These are phyloP conservation scores for Pseudomyrmex gracilis DNA, from an alignment of 1,140 invertebrate genomes.

Conservation along the genomic window DNA sequence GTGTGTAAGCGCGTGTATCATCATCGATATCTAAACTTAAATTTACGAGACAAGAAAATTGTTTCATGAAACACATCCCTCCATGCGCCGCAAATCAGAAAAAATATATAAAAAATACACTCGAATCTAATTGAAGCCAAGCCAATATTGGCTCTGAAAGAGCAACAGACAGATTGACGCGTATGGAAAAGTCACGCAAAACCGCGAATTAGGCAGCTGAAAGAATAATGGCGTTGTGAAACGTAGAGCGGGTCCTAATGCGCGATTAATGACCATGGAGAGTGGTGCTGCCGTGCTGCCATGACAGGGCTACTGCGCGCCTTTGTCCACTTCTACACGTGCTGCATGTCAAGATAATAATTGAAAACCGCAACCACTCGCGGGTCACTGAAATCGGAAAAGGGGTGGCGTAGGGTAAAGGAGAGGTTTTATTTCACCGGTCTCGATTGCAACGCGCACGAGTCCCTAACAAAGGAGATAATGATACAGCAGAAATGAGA, in stretches of 20 bases:
- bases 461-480: slow-evolving; percentile 50
- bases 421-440: slow-evolving; percentile 19
- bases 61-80: background rate
- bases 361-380: slow-evolving; percentile 60
- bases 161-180: background rate
- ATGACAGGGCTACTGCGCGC: slow-evolving; percentile 18
- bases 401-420: background rate
- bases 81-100: too few relatives aligned
- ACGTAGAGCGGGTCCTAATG: slow-evolving; percentile 44
- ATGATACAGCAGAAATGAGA: slow-evolving; percentile 38
- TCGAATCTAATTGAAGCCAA: background rate
- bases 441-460: slow-evolving; percentile 20
- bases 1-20: background rate
- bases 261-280: slow-evolving; percentile 60
- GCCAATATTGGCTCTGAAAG: background rate
- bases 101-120: too few relatives aligned
- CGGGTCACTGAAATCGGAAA: slow-evolving; percentile 41
- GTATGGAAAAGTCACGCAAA: slow-evolving; percentile 7
- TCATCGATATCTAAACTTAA: background rate
- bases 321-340: slow-evolving; percentile 43
- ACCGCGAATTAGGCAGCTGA: slow-evolving; percentile 71
- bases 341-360: slow-evolving; percentile 15
- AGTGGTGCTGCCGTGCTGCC: slow-evolving; percentile 60
- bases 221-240: slow-evolving; percentile 39
- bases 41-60: background rate